Percentiles rank a stretch among this genome's conserved stretches.
These are phyloP conservation scores for Pantherophis alleghaniensis DNA, from an alignment of 2,797 vertebrate species.

Conservation along the genomic window DNA sequence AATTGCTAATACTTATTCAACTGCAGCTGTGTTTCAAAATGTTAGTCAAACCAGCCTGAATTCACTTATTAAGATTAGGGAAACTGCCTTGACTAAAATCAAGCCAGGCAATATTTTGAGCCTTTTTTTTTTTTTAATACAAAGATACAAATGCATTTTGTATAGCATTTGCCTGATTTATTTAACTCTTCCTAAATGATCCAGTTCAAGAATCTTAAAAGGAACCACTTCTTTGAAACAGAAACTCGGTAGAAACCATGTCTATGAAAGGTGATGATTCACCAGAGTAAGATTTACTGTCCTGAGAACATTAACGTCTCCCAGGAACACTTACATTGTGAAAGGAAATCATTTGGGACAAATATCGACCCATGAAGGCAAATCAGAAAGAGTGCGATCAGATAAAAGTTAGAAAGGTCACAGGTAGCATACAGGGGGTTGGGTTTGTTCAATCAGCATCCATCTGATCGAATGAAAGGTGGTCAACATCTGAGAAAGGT, in stretches of 20 bases:
- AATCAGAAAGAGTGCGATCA: constrained; percentile 1
- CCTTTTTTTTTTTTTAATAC: not conserved
- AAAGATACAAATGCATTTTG: not conserved
- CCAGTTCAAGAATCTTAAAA: not conserved
- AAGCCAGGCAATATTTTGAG: not conserved
- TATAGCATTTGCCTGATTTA: rapidly evolving
- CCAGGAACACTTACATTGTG: not conserved
- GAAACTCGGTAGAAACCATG: not conserved
- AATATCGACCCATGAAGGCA: not conserved
- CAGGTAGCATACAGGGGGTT: not conserved
- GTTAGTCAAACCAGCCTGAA: not conserved
- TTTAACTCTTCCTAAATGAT: not conserved
- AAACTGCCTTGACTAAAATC: not conserved
- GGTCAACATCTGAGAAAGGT: not conserved
- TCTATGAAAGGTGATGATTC: not conserved
- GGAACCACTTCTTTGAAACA: not conserved
- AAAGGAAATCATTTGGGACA: not conserved
- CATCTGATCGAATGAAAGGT: not conserved
- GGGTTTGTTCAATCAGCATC: not conserved
- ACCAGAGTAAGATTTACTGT: not conserved
- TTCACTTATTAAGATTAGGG: not conserved
- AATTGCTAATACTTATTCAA: not conserved
- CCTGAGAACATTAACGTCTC: not conserved
- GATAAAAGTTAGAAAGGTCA: not conserved
- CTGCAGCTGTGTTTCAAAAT: not conserved